Base-by-base conservation (phyloP, 2,888 invertebrate species). In the Sphinx pinastri region DNA sequence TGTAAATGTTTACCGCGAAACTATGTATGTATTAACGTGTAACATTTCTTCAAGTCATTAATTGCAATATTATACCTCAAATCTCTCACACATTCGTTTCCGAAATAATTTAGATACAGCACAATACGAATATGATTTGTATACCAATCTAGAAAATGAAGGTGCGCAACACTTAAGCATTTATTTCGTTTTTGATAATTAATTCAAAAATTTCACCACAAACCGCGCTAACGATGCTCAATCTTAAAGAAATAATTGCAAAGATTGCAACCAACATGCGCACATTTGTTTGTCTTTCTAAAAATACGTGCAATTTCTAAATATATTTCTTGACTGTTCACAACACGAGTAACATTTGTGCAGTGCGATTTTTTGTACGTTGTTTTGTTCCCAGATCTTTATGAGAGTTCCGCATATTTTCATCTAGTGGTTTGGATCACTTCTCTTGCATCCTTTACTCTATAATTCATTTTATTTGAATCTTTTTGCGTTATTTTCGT, bases 261-360 rank as follows among this genome's bases (percentile, higher is more conserved):
- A 60, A 63, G 12, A 63, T 49, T 63, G 63, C 63, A 63, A 63
- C 49, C 6, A 63, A 10, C n/a, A 55, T 19, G 63, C 49, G 49
- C 19, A 49, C 47, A 19, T 11, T 12, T 49, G 31, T 63, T 19
- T 47, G 16, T 63, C 47, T 19, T 47, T 63, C 49, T 63, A 63
- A 63, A 63, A 47, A 49, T 19, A 63, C 47, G 6, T 45, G 63
- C 63, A 63, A 13, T 13, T 19, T 49, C 63, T 49, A 19, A 19
- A 63, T 63, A 63, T 49, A 63, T 49, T 63, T 47, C 7, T 6
- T 19, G 63, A 49, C 63, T 47, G 60, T 63, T 63, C 47, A 19
- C 47, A 55, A 19, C 47, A 19, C 47, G 19, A 19, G 54, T 54
- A n/a, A 45, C 60, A 47, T 57, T 57, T 31, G 25, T 47, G 47